These are phyloP conservation scores for Pristionchus pacificus DNA, from an alignment of 1,140 invertebrate species.

Conservation along the genomic window DNA sequence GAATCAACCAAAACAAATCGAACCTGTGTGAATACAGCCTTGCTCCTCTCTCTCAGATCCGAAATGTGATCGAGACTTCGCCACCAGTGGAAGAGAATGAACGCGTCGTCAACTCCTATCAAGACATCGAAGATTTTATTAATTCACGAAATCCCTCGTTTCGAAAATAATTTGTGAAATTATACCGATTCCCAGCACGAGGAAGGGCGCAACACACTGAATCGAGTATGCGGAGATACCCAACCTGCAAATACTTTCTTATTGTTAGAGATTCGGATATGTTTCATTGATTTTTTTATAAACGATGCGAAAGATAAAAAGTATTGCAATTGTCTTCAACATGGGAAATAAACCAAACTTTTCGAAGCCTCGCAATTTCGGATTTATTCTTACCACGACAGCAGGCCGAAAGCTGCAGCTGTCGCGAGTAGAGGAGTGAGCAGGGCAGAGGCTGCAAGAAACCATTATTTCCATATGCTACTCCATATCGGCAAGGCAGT, in stretches of 20 bases:
- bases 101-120: slow-evolving; percentile 52
- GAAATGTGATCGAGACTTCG: slow-evolving; percentile 37
- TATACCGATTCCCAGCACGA: slow-evolving; percentile 45
- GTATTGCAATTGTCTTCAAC: too few relatives aligned
- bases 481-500: not conserved
- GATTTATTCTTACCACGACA: too few relatives aligned
- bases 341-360: too few relatives aligned
- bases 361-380: too few relatives aligned
- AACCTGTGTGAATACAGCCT: not conserved
- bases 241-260: too few relatives aligned
- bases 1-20: not conserved
- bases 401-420: slow-evolving; percentile 48
- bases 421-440: slow-evolving; percentile 50
- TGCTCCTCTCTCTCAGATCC: slow-evolving; percentile 16
- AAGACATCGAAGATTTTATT: not conserved
- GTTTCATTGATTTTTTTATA: too few relatives aligned
- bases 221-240: slow-evolving; percentile 50
- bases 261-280: too few relatives aligned
- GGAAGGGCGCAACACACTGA: slow-evolving; percentile 55
- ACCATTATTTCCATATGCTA: not conserved
- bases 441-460: slow-evolving; percentile 41
- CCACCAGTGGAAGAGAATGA: slow-evolving; percentile 53
- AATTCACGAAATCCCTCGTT: not conserved
- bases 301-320: too few relatives aligned
- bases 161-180: not conserved